phyloP scores from a whole-genome alignment of 2,888 invertebrate genomes.

The Caenorhabditis panamensis region DNA sequence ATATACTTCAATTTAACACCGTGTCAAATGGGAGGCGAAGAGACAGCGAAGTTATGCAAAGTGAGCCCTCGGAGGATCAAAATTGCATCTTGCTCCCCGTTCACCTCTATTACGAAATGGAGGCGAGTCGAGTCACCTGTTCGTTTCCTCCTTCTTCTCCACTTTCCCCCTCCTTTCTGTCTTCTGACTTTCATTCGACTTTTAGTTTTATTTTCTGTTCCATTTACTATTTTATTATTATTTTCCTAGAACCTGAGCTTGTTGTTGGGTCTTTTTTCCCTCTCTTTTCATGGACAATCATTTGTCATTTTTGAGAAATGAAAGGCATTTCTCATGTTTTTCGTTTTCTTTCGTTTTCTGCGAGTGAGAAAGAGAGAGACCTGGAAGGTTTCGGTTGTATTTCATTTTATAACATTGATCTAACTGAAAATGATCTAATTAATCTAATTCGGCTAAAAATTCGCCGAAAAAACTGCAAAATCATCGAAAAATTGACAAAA shows the following conservation, averaged over 20 bases:
- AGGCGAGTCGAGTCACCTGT: slow-evolving; percentile 58
- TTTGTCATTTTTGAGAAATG: not conserved
- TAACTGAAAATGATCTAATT: no score
- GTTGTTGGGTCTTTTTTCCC: not conserved
- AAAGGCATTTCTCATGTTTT: no score
- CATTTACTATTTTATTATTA: no score
- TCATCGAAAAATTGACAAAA: no score
- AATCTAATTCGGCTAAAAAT: no score
- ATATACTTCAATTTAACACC: not conserved
- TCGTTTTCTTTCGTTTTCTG: no score
- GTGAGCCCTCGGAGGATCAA: not conserved
- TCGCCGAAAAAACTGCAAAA: no score
- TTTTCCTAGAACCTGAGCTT: no score
- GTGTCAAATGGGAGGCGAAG: not conserved
- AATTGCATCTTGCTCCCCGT: not conserved
- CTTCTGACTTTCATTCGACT: not conserved
- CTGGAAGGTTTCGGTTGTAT: no score
- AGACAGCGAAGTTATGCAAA: slow-evolving; percentile 31
- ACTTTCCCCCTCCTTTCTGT: not conserved
- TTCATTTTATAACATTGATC: no score
- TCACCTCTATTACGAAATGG: slow-evolving; percentile 37
- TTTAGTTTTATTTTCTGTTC: no score
- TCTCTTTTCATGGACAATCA: not conserved
- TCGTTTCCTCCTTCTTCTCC: slow-evolving; percentile 15
- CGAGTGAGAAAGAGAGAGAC: no score